Percentiles rank a stretch among this genome's conserved stretches.
phyloP scores from a whole-genome alignment of 2,113 vertebrate species.

The Sphaerodactylus townsendi region DNA sequence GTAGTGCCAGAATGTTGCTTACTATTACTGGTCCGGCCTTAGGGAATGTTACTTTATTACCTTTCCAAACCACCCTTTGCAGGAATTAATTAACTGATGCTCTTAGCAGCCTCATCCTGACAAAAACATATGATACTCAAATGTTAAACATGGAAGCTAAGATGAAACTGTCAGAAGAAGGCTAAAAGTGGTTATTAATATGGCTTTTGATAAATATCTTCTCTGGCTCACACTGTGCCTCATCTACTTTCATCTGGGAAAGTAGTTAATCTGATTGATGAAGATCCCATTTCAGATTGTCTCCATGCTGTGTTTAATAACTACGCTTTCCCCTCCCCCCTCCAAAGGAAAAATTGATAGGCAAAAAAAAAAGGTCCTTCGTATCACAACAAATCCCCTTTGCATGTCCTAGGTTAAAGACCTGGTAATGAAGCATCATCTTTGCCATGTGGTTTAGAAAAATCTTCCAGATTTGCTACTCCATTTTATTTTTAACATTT shows the following conservation, averaged over 20 bases:
- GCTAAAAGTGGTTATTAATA: constrained; percentile 89
- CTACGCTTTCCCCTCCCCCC: constrained; percentile 48
- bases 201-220: constrained; percentile 89
- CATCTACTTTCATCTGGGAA: constrained; percentile 84
- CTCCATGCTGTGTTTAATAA: constrained; percentile 85
- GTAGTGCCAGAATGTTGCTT: constrained; percentile 66
- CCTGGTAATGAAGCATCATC: constrained; percentile 9
- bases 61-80: constrained; percentile 80
- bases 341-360: constrained; percentile 59
- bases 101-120: constrained; percentile 79
- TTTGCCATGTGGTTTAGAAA: constrained; percentile 37
- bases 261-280: constrained; percentile 92
- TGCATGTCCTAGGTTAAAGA: constrained; percentile 41
- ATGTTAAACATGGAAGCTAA: constrained; percentile 84
- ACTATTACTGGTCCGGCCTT: constrained; percentile 74
- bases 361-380: constrained; percentile 46
- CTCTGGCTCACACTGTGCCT: constrained; percentile 83
- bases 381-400: constrained; percentile 40
- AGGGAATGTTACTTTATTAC: constrained; percentile 82
- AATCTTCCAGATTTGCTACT: constrained; percentile 51
- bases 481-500: constrained; percentile 18
- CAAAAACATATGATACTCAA: constrained; percentile 88
- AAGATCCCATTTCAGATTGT: constrained; percentile 88
- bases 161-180: constrained; percentile 87
- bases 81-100: constrained; percentile 88